Evolutionary conservation across 53 echinoderm and acorn worm genomes (phyloP), one percentile per base, ranked within the genome.

Genomic region (Astropecten irregularis): DNA sequence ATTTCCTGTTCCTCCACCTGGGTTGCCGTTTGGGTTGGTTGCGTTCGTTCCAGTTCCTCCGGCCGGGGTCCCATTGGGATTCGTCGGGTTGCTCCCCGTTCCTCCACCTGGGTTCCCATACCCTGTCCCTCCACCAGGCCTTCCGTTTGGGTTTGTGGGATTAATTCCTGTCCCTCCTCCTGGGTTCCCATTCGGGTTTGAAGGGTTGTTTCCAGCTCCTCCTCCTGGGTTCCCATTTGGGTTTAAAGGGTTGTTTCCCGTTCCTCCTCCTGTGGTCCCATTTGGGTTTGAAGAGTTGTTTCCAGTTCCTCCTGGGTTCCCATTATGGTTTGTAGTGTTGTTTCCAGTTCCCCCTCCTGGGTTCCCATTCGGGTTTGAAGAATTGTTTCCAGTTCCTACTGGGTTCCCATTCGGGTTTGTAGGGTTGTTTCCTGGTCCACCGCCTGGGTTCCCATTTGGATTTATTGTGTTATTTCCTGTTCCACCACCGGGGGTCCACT

Each of bases 371-470:
- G 0, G 21, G 9, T 4, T 19, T 25, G 4, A n/a, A 15, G 49
- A 37, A 20, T 66, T 36, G 21, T 8, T 8, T 11, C 42, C 42
- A 8, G 42, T 42, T 42, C 42, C 20, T 35, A 29, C 51, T 11
- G 72, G 72, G 37, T 73, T 73, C 18, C 53, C 53, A 13, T 54
- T 73, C 3, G 73, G 51, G 35, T 52, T 35, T 10, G 73, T 26
- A 10, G 30, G 33, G 4, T 27, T 51, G n/a, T 31, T 31, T 31
- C 49, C 26, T 0, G 44, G 11, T 16, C 69, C 71, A 4, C 33
- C 60, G 2, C 49, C 49, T 53, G 72, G 72, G 72, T 72, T 72
- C 51, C 53, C 38, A 53, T 20, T 32, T 26, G 50, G 70, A 39
- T 14, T 53, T 9, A 10, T 52, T 21, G 54, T 18, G 72, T 31